Base-by-base conservation (phyloP, 2,113 vertebrate genomes). In the Elanoides forficatus region DNA sequence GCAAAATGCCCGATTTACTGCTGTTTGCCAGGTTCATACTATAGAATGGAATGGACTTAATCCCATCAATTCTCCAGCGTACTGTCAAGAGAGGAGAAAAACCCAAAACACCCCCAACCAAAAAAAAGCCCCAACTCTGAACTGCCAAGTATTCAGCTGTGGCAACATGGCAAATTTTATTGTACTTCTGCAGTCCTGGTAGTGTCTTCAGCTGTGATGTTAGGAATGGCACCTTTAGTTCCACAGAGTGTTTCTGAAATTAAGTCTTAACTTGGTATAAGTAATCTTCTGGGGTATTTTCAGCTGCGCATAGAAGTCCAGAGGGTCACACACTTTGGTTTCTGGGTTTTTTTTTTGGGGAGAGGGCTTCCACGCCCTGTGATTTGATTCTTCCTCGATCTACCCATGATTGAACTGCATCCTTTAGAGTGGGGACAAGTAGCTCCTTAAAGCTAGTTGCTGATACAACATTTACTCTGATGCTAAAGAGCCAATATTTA, bases 301-400 rank as follows among this genome's bases (percentile, higher is more conserved):
- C 23, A 62, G 36, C 13, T 82, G 30, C 13, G 85, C 15, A 5
- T 23, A 34, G 38, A 81, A 60, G 66, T 60, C 27, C 23, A 55
- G 38, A 62, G 15, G 7, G 43, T n/a, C 29, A 25, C 21, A 36
- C 10, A 5, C 13, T 73, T 86, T 12, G 7, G 30, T 34, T 81
- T 48, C n/a, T 71, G 30, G 5, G 4, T 9, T 68, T 34, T 32
- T 43, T 29, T 25, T 30, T 55, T 42, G 21, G 29, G 40, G 18
- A 30, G 36, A 30, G 38, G 21, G 27, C 9, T 7, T 17, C 11
- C 2, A 3, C 1, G 16, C 27, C 2, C 17, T 3, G 2, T 34
- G 16, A 9, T 25, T 94, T 72, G 13, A 26, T 91, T 85, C 29
- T 82, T 60, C 13, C 34, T 82, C 17, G 25, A 0, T 70, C n/a